Base-by-base conservation (phyloP, 1,140 invertebrate genomes). In the Sitophilus oryzae region DNA sequence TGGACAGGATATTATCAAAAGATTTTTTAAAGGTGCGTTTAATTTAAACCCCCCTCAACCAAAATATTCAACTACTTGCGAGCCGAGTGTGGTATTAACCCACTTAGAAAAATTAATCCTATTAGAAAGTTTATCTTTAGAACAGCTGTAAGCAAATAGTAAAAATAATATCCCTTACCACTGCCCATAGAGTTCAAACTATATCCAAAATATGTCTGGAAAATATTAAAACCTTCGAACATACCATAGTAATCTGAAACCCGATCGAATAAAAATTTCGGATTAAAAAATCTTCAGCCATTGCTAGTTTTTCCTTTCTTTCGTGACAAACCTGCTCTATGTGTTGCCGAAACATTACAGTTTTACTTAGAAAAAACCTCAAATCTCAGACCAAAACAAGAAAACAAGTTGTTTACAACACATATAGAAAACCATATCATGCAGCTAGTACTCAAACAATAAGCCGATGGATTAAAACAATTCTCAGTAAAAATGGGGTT, bases 401-500 rank as follows among this genome's bases (percentile, higher is more conserved):
- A 20, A 42, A 42, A 8, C 9, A 16, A 4, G 6, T 20, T 42
- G 3, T 42, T 42, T 18, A 46, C 30, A 34, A 46, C 44, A 4
- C 3, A n/a, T n/a, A 8, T 34, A 46, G 9, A 30, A 46, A 46
- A 46, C 44, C 44, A 30, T 16, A 46, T 35, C 19, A 16, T 5
- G 30, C 22, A 25, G 44, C 44, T 3, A 25, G 21, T 5, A 14
- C 22, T 3, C 44, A 46, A 30, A 46, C 44, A 3, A 10, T 46
- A 5, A 30, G 44, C 15, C 21, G 44, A 10, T 46, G 44, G 44
- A 22, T 46, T 8, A 46, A 46, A 46, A 30, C 8, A 5, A 46
- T 34, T 11, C 22, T 34, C 5, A 16, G 21, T 15, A 19, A 46
- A 19, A 19, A 8, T 18, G 44, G 44, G 10, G 10, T 46, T 3